Evolutionary conservation across 2,888 invertebrate species (phyloP).

Genomic region (Rhodophaea formosa): DNA sequence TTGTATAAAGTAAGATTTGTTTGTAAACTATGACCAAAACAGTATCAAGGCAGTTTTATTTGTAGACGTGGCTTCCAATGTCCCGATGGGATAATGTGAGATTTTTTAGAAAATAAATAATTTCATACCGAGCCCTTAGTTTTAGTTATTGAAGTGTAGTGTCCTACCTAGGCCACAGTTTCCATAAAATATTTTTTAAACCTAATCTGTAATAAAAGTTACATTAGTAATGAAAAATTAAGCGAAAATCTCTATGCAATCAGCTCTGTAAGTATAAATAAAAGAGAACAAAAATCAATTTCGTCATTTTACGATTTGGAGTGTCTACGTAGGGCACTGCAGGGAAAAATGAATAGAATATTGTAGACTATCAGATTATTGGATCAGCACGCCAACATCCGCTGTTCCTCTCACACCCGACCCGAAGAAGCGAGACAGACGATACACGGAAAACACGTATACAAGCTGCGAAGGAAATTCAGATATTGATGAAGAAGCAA

Average conservation of each 20-base stretch:
- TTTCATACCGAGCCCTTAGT: conserved; percentile 55
- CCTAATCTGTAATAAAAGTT: neutral
- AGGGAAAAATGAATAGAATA: conserved; percentile 38
- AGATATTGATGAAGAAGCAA: conserved; percentile 15
- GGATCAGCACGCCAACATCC: conserved; percentile 38
- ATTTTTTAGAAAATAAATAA: conserved; percentile 58
- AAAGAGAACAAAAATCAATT: conserved; percentile 1
- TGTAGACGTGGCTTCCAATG: conserved; percentile 44
- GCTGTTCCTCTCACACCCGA: conserved; percentile 39
- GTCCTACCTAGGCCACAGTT: neutral
- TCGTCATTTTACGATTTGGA: conserved; percentile 3
- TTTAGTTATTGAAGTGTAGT: conserved; percentile 22
- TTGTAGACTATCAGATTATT: conserved; percentile 47
- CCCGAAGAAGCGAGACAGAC: conserved; percentile 34
- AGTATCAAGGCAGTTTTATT: conserved; percentile 30
- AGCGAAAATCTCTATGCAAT: no score
- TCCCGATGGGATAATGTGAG: conserved; percentile 47
- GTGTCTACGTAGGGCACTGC: conserved; percentile 16
- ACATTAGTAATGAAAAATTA: no score
- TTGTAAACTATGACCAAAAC: conserved; percentile 35
- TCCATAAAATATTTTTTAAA: neutral
- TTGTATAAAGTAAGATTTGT: conserved; percentile 27
- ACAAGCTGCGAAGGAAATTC: neutral
- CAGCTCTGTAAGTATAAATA: neutral
- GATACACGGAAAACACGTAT: conserved; percentile 24